These are phyloP conservation scores for Caenorhabditis latens DNA, from an alignment of 1,140 invertebrate species.

Conservation along the genomic window DNA sequence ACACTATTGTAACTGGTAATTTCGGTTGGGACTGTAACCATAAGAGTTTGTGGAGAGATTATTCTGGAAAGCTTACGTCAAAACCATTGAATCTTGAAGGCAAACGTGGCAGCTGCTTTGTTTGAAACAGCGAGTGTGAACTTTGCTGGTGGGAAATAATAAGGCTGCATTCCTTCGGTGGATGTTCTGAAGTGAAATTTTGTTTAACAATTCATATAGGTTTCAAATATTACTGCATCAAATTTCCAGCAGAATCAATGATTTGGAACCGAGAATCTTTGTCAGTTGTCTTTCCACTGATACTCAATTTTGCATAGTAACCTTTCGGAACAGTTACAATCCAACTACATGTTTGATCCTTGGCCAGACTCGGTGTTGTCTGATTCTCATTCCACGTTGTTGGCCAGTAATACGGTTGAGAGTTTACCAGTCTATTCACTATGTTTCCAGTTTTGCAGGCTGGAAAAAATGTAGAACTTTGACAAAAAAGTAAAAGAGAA, in stretches of 20 bases:
- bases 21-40: no score
- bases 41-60: background rate
- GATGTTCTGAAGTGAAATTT: background rate
- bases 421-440: background rate
- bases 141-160: constrained; percentile 9
- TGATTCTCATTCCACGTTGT: background rate
- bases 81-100: background rate
- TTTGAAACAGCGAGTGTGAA: background rate
- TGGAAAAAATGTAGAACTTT: background rate
- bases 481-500: no score
- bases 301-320: background rate
- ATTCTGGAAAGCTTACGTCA: background rate
- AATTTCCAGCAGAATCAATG: background rate
- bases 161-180: background rate
- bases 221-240: background rate
- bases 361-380: background rate
- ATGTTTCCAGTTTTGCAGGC: constrained; percentile 3
- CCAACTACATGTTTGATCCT: background rate
- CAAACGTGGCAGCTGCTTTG: background rate
- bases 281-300: background rate
- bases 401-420: background rate
- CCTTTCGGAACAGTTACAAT: background rate
- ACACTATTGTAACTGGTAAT: no score
- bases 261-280: background rate
- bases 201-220: no score